Conservation (phyloP, 2,888 invertebrate genomes). For the Aleiodes alternator region DNA sequence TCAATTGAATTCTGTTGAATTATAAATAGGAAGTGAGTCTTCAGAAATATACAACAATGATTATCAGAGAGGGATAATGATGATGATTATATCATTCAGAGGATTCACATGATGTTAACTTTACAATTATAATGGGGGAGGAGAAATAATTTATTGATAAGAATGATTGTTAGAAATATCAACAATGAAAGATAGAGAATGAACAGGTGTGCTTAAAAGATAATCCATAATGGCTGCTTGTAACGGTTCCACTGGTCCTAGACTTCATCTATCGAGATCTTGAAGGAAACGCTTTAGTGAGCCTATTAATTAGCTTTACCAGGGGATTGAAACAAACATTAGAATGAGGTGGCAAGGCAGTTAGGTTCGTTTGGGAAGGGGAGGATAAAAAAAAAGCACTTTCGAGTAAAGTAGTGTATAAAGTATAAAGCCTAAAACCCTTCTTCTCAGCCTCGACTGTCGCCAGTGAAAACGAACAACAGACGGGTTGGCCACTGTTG, state of each 20-base stretch:
- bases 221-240: slow-evolving; percentile 68
- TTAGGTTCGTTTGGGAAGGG: slow-evolving; percentile 47
- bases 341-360: slow-evolving; percentile 31
- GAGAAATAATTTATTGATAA: neutral
- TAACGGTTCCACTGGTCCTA: slow-evolving; percentile 58
- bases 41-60: neutral
- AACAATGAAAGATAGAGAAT: too few relatives aligned
- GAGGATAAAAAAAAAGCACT: slow-evolving; percentile 68
- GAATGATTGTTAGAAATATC: neutral
- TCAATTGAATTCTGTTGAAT: slow-evolving; percentile 24
- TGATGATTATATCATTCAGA: too few relatives aligned
- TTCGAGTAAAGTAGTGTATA: slow-evolving; percentile 57
- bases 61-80: neutral
- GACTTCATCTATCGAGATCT: slow-evolving; percentile 65
- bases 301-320: slow-evolving; percentile 73
- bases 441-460: slow-evolving; percentile 34
- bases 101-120: too few relatives aligned
- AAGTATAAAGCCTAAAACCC: slow-evolving; percentile 16
- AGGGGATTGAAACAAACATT: slow-evolving; percentile 48
- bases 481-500: slow-evolving; percentile 66
- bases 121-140: too few relatives aligned
- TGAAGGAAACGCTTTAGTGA: slow-evolving; percentile 61
- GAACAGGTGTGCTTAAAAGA: slow-evolving; percentile 51
- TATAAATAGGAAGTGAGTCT: slow-evolving; percentile 10
- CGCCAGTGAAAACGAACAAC: slow-evolving; percentile 62